Conservation (phyloP, 2,888 invertebrate species). For the Seira sanloemensis region DNA sequence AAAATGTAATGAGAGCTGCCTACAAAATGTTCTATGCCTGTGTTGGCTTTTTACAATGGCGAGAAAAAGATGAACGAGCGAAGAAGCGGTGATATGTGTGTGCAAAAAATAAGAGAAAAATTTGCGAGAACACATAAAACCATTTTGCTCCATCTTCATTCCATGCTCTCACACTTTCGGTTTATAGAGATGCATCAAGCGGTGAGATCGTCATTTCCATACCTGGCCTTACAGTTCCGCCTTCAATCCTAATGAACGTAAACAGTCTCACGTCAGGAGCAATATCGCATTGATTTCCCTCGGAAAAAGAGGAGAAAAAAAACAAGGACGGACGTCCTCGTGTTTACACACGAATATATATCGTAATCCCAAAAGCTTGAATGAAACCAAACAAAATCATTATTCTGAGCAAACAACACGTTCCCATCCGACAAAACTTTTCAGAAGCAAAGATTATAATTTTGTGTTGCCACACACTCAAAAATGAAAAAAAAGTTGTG, state of each 20-base stretch:
- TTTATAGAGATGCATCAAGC: not conserved
- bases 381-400: slow-evolving; percentile 29
- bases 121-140: no score
- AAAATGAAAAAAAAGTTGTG: slow-evolving; percentile 7
- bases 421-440: not conserved
- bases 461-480: not conserved
- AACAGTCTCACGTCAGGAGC: slow-evolving; percentile 41
- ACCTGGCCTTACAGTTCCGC: slow-evolving; percentile 18
- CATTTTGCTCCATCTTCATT: no score
- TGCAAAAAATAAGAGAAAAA: no score
- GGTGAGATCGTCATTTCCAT: slow-evolving; percentile 41
- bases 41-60: not conserved
- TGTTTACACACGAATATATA: not conserved
- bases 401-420: slow-evolving; percentile 30
- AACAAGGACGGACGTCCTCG: no score
- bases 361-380: not conserved
- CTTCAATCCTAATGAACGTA: slow-evolving; percentile 38
- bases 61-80: not conserved
- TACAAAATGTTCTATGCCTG: no score
- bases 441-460: slow-evolving; percentile 32
- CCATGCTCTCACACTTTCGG: not conserved
- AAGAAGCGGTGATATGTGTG: not conserved
- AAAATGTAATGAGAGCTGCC: not conserved
- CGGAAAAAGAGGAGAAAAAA: not conserved
- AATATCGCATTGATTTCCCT: slow-evolving; percentile 33